Evolutionary conservation across 2,113 vertebrate species (phyloP).

Genomic region (Chroicocephalus ridibundus): DNA sequence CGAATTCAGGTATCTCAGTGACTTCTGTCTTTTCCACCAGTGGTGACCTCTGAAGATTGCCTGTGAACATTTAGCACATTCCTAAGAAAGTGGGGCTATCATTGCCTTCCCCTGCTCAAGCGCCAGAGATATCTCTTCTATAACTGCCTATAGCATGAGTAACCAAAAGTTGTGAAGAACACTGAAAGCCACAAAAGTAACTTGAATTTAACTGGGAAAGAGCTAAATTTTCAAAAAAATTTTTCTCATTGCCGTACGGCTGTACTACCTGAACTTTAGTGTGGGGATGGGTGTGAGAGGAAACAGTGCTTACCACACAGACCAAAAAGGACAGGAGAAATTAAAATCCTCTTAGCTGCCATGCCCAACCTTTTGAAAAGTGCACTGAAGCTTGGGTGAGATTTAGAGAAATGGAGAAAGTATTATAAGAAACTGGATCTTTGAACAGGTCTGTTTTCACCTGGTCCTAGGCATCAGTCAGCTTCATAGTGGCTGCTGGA

Average conservation of each 20-base stretch:
- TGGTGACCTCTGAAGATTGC: background rate
- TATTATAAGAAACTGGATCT: background rate
- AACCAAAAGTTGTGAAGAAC: background rate
- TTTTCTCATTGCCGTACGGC: background rate
- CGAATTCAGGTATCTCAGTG: background rate
- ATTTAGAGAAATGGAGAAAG: background rate
- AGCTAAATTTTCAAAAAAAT: background rate
- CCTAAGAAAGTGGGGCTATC: background rate
- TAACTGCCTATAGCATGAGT: background rate
- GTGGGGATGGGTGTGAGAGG: background rate
- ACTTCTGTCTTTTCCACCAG: background rate
- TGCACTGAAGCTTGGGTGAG: background rate
- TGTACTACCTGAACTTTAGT: background rate
- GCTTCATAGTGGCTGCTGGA: background rate
- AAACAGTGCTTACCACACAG: background rate
- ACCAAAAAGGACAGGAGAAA: background rate
- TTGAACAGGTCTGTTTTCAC: background rate
- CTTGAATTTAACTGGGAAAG: background rate
- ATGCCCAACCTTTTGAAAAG: background rate
- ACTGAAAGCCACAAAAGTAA: background rate
- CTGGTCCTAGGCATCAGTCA: background rate
- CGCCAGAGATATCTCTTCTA: background rate
- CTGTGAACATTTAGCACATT: background rate
- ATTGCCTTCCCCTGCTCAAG: background rate
- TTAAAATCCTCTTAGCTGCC: background rate